phyloP scores from a whole-genome alignment of 2,888 invertebrate species.

The Drosophila algonquin region DNA sequence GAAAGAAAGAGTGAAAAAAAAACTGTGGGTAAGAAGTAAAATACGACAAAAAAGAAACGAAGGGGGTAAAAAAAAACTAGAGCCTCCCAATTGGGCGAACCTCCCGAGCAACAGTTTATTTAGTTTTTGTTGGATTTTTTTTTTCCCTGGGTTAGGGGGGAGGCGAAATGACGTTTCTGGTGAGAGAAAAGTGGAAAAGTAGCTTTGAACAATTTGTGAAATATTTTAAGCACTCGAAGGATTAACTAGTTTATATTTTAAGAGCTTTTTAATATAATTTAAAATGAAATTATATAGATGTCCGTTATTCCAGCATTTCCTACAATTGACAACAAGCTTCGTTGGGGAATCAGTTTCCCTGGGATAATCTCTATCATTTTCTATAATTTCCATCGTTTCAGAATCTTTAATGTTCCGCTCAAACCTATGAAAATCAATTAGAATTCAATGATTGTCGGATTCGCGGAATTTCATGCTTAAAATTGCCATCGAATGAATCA shows the following conservation, averaged over 20 bases:
- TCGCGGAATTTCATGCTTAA: constrained; percentile 6
- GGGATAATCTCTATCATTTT: too few species aligned
- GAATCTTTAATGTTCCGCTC: not conserved
- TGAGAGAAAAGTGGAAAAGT: constrained; percentile 13
- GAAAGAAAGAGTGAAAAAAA: constrained; percentile 32
- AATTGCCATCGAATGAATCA: constrained; percentile 23
- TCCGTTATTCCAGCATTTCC: too few species aligned
- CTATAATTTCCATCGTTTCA: not conserved
- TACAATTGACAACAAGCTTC: too few species aligned
- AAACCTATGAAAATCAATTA: not conserved
- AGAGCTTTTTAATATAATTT: not conserved
- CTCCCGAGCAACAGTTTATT: constrained; percentile 48
- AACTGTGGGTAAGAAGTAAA: constrained; percentile 60
- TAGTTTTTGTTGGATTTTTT: constrained; percentile 27
- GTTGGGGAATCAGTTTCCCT: not conserved
- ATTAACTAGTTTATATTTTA: not conserved
- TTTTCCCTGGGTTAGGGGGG: not conserved
- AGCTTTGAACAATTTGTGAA: constrained; percentile 13
- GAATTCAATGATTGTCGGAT: not conserved
- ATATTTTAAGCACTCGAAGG: not conserved
- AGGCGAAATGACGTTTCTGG: constrained; percentile 7
- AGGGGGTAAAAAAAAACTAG: constrained; percentile 40
- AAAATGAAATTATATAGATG: too few species aligned
- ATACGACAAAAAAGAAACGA: constrained; percentile 51
- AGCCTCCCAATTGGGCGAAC: constrained; percentile 43